Base-by-base conservation (phyloP, 2,797 vertebrate species). In the Poeciliopsis presidionis region DNA sequence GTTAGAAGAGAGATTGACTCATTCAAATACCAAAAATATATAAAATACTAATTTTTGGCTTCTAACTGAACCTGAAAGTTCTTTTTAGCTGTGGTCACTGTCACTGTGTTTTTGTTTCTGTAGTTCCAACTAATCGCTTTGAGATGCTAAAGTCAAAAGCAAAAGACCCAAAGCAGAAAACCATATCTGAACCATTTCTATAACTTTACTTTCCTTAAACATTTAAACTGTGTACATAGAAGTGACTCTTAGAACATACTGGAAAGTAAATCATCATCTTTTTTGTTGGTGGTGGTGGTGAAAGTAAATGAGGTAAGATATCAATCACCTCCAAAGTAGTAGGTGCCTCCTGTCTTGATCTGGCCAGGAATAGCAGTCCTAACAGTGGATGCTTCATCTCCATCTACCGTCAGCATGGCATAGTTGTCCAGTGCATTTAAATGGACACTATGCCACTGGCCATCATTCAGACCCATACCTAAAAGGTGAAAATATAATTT, bases 361-460 rank as follows among this genome's bases (percentile, higher is more conserved):
- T 97, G 97, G 16, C 97, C 95, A 55, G 98, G 98, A 57, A 98
- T 98, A 47, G 96, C 96, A 0, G 97, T 97, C 73, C 97, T 94
- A 77, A 99, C 97, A 0, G 98, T 97, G 2, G 98, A 99, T 0
- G 97, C 97, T 88, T 99, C 98, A 0, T 99, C 98, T 0, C 98
- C 97, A 77, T 99, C 97, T 0, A 99, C 96, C 30, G 97, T 99
- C 81, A 99, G 94, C 90, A 99, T 93, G 8, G 97, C 97, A 69
- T 97, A 97, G 86, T 97, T 97, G 78, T 99, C 98, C 86, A 99
- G 92, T 0, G 97, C 97, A 33, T 97, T 94, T 77, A 99, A 96
- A 30, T 97, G 97, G 57, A 98, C 96, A 18, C 96, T 97, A 59
- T 99, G 98, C 98, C 98, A 99, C 84, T 98, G 98, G 2, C 98